Percentiles rank a stretch among this genome's conserved stretches.
These are phyloP conservation scores for Bufotes viridis DNA, from an alignment of 2,797 vertebrate species.

Conservation along the genomic window DNA sequence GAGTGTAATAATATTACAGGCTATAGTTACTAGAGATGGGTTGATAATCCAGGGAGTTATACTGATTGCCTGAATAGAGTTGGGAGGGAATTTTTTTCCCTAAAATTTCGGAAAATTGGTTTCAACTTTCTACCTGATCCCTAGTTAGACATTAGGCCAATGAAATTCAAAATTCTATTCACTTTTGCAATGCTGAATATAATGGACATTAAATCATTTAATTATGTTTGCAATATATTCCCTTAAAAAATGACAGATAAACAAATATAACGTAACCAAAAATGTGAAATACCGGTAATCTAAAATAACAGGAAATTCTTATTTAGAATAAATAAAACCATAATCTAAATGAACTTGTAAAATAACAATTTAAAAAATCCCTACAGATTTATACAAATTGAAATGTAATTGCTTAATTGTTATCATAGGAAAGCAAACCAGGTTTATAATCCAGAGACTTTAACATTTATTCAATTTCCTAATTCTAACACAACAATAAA, in stretches of 20 bases:
- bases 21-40: too few species aligned
- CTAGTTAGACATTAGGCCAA: too few species aligned
- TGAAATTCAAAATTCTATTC: too few species aligned
- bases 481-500: neutral
- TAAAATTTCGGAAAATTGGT: too few species aligned
- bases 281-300: neutral
- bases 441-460: neutral
- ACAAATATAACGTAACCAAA: neutral
- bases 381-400: neutral
- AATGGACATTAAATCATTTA: neutral
- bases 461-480: neutral
- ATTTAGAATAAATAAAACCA: too few species aligned
- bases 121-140: too few species aligned
- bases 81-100: too few species aligned
- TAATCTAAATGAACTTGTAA: neutral
- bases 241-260: neutral
- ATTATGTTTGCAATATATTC: neutral
- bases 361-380: neutral
- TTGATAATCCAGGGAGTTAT: too few species aligned
- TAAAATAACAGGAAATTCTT: neutral
- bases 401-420: slow-evolving; percentile 3
- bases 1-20: too few species aligned
- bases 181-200: neutral
- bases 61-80: too few species aligned
- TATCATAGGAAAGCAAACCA: neutral